Conservation (phyloP, 2,797 vertebrate species). For the Rhynchotus rufescens region DNA sequence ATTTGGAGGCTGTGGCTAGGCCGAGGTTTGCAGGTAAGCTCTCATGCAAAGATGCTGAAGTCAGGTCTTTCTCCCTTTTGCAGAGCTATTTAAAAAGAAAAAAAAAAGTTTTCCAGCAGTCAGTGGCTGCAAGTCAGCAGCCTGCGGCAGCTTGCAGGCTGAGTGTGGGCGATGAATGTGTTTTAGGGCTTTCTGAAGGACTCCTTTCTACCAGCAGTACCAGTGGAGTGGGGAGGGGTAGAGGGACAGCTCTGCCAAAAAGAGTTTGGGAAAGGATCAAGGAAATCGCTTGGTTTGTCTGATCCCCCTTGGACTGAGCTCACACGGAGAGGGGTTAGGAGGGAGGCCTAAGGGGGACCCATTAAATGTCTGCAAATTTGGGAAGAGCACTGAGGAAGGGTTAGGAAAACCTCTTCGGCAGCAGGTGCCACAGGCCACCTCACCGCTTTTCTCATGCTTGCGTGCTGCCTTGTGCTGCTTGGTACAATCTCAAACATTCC, state of each 20-base stretch:
- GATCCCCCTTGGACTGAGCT: neutral
- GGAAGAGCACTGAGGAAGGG: too few relatives aligned
- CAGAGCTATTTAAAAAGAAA: neutral
- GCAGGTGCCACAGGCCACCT: neutral
- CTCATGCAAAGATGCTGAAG: neutral
- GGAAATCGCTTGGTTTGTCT: neutral
- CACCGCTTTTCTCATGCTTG: neutral
- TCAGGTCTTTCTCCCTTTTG: neutral
- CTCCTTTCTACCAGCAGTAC: neutral
- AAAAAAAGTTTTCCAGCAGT: neutral
- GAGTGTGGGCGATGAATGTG: neutral
- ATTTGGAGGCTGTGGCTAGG: neutral
- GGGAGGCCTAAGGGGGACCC: neutral
- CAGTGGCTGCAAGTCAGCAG: neutral
- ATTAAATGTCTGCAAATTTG: too few relatives aligned
- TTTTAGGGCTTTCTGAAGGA: neutral
- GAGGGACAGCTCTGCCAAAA: neutral
- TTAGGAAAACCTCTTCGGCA: neutral
- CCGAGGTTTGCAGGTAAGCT: neutral
- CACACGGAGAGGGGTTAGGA: neutral
- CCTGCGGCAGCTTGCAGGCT: slow-evolving; percentile 7
- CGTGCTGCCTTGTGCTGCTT: neutral
- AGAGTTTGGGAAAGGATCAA: neutral
- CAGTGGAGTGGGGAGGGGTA: accelerated
- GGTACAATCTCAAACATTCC: neutral